Conservation (phyloP, 2,113 vertebrate genomes). For the Micronycteris hirsuta region DNA sequence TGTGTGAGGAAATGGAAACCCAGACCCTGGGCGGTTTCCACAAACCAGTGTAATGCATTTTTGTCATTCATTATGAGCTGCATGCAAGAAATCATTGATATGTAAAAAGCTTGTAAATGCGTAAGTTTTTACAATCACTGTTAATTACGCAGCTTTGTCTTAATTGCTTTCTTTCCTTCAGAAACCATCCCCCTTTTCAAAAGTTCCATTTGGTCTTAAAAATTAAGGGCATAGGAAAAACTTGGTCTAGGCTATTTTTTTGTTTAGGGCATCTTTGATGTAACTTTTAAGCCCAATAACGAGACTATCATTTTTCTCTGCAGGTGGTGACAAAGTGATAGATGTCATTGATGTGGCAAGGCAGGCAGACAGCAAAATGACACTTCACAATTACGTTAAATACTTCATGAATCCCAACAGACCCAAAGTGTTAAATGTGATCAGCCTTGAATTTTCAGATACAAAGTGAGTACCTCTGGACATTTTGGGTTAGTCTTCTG, state of each 20-base stretch:
- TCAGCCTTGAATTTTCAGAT: slow-evolving; percentile 99
- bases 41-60: not conserved
- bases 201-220: not conserved
- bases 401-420: slow-evolving; percentile 92
- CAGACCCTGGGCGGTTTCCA: not conserved
- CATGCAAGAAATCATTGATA: not conserved
- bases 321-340: slow-evolving; percentile 96
- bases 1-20: not conserved
- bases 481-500: slow-evolving; percentile 40
- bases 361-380: slow-evolving; percentile 99
- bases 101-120: not conserved
- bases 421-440: slow-evolving; percentile 98
- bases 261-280: not conserved
- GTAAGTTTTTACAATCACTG: not conserved
- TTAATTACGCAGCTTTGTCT: not conserved
- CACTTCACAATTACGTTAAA: slow-evolving; percentile 94
- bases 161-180: not conserved
- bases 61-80: not conserved
- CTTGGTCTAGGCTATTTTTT: not conserved
- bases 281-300: slow-evolving; percentile 29
- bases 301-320: slow-evolving; percentile 62
- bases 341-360: slow-evolving; percentile 99
- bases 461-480: slow-evolving; percentile 89
- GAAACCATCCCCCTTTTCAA: not conserved
- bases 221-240: not conserved